Conservation (phyloP, 2,113 vertebrate species). For the Bos indicus region DNA sequence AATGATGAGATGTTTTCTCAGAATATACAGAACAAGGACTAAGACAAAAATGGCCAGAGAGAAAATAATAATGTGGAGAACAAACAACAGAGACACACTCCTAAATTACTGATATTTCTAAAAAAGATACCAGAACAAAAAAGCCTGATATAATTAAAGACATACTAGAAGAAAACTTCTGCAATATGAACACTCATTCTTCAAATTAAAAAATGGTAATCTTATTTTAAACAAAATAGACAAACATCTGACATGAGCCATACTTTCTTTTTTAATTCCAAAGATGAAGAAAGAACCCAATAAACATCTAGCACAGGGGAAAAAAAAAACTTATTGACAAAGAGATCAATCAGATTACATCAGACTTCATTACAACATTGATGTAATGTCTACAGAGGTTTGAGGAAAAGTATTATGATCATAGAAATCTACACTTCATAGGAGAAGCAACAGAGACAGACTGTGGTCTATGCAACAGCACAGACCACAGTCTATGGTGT, state of each 20-base stretch:
- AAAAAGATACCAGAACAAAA: background rate
- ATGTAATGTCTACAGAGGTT: slow-evolving; percentile 8
- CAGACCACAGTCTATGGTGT: background rate
- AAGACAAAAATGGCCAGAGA: background rate
- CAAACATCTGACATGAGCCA: background rate
- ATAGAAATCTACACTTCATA: background rate
- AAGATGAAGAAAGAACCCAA: background rate
- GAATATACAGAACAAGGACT: background rate
- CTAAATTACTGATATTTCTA: background rate
- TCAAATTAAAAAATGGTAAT: background rate
- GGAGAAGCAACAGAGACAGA: slow-evolving; percentile 12
- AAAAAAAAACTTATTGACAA: background rate
- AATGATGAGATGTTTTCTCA: background rate
- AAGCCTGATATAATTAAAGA: background rate
- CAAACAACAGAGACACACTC: background rate
- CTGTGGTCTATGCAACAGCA: background rate
- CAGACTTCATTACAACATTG: slow-evolving; percentile 10
- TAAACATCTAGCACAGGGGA: background rate
- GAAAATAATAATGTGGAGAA: background rate
- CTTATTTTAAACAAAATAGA: background rate
- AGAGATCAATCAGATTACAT: background rate
- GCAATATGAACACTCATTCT: background rate
- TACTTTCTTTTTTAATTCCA: slow-evolving; percentile 18
- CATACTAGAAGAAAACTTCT: slow-evolving; percentile 44
- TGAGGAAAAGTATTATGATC: background rate